These are phyloP conservation scores for Apteryx owenii DNA, from an alignment of 2,113 vertebrate species.

Conservation along the genomic window DNA sequence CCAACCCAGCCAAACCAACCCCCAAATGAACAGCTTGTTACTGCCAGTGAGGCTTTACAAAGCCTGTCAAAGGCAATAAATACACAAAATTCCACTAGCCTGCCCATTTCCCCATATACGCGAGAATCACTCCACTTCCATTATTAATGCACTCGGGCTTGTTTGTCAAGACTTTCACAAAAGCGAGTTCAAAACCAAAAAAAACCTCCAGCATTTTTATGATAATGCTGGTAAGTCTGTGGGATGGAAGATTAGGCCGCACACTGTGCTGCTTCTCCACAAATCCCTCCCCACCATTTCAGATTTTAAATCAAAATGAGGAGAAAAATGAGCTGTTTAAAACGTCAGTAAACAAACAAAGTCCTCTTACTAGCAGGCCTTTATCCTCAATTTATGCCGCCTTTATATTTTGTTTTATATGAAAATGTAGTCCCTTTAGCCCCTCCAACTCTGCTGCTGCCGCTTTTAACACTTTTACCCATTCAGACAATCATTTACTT, in stretches of 20 bases:
- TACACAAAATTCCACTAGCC: not conserved
- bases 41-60: not conserved
- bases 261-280: not conserved
- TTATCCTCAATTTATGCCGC: conserved; percentile 50
- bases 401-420: conserved; percentile 59
- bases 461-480: conserved; percentile 5
- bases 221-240: conserved; percentile 27
- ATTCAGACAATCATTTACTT: conserved; percentile 39
- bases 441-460: not conserved
- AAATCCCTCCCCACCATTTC: conserved; percentile 36
- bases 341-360: conserved; percentile 59
- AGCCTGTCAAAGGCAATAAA: conserved; percentile 8
- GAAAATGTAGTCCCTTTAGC: conserved; percentile 45
- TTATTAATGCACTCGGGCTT: conserved; percentile 37
- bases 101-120: not conserved
- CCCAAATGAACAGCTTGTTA: not conserved
- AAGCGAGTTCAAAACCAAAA: conserved; percentile 20
- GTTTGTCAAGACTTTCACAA: conserved; percentile 21
- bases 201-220: conserved; percentile 49
- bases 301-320: conserved; percentile 58
- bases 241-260: conserved; percentile 49
- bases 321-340: conserved; percentile 47
- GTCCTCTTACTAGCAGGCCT: conserved; percentile 5
- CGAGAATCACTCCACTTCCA: not conserved
- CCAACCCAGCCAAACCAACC: not conserved